phyloP scores from a whole-genome alignment of 2,888 invertebrate species.

The Ptilodon capucinus region DNA sequence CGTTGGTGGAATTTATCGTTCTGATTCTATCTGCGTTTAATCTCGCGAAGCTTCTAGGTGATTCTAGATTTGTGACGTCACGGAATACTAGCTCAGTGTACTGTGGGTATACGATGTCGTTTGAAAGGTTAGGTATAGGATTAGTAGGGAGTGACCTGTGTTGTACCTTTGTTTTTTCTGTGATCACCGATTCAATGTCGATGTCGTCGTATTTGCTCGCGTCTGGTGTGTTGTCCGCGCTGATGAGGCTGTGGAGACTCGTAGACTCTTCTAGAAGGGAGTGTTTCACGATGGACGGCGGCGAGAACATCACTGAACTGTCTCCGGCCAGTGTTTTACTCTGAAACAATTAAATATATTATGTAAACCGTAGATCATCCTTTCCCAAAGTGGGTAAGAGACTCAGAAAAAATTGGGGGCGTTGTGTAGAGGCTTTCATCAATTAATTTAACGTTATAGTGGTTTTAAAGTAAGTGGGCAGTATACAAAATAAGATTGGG shows the following conservation, averaged over 20 bases:
- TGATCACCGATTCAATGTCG: constrained; percentile 67
- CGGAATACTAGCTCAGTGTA: constrained; percentile 45
- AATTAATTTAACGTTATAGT: no score
- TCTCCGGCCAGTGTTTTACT: constrained; percentile 92
- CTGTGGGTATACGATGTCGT: constrained; percentile 27
- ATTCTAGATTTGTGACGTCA: constrained; percentile 67
- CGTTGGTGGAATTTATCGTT: constrained; percentile 62
- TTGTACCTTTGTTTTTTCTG: constrained; percentile 79
- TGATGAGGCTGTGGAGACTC: constrained; percentile 80
- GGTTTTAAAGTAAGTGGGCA: no score
- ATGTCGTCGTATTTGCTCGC: constrained; percentile 59
- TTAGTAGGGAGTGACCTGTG: constrained; percentile 75
- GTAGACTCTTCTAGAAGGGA: constrained; percentile 87
- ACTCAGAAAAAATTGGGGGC: no score
- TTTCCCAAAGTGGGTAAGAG: no score
- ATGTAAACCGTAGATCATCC: constrained; percentile 2
- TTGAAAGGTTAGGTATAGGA: constrained; percentile 58
- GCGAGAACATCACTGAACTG: constrained; percentile 91
- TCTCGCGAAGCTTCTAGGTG: constrained; percentile 66
- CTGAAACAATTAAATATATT: constrained; percentile 78
- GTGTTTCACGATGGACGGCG: constrained; percentile 93
- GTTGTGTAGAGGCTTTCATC: no score
- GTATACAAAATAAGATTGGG: no score
- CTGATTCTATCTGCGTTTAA: constrained; percentile 71
- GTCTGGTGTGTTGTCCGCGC: constrained; percentile 70